Conservation (phyloP, 2,113 vertebrate genomes). For the Electrona antarctica region DNA sequence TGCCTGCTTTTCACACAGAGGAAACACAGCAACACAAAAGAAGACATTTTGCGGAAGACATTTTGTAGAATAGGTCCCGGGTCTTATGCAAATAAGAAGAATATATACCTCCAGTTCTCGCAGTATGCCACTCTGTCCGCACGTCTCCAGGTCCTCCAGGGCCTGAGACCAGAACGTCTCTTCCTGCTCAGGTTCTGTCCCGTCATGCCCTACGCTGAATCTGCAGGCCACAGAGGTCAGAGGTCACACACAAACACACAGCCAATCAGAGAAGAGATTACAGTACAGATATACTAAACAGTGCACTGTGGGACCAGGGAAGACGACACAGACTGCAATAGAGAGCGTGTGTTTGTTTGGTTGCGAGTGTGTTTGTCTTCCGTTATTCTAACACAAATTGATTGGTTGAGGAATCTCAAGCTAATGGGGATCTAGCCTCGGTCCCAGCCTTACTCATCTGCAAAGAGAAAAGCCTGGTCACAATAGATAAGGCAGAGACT, state of each 20-base stretch:
- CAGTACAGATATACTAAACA: background rate
- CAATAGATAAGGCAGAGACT: too few relatives aligned
- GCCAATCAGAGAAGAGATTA: constrained; percentile 43
- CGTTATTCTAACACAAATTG: too few relatives aligned
- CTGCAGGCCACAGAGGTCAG: constrained; percentile 63
- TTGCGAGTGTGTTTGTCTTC: too few relatives aligned
- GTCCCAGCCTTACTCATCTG: too few relatives aligned
- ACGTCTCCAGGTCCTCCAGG: constrained; percentile 97
- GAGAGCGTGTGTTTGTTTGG: too few relatives aligned
- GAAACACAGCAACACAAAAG: too few relatives aligned
- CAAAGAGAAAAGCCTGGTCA: too few relatives aligned
- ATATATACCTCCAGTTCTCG: constrained; percentile 93
- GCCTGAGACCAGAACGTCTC: constrained; percentile 99
- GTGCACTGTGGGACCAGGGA: background rate
- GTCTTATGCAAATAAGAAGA: background rate
- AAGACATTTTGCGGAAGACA: too few relatives aligned
- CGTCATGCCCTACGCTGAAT: constrained; percentile 87
- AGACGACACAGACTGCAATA: too few relatives aligned
- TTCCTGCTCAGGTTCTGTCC: constrained; percentile 92
- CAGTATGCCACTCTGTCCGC: constrained; percentile 96
- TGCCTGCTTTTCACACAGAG: too few relatives aligned
- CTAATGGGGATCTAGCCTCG: too few relatives aligned
- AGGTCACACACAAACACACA: constrained; percentile 26
- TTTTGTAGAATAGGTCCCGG: background rate
- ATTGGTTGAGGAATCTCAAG: too few relatives aligned